Base-by-base conservation (phyloP, 2,113 vertebrate genomes). In the Pagrus major region DNA sequence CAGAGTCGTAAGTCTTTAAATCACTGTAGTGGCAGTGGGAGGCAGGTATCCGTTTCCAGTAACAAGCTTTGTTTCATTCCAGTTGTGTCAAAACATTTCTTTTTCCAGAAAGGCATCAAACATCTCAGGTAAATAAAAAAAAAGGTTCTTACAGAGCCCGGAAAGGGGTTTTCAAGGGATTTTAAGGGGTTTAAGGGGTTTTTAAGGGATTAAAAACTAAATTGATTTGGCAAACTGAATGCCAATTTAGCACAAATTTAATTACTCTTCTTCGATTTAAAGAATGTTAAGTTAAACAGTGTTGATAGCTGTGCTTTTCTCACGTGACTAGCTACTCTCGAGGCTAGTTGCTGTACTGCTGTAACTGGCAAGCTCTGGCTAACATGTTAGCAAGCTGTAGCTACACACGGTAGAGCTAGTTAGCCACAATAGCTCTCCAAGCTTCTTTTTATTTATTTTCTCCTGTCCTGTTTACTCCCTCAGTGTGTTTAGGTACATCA, bases 1-100 rank as follows among this genome's bases (percentile, higher is more conserved):
- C 86, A 84, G 56, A 72, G 64, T 59, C 27, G 55, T 46, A 33
- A n/a, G 64, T 18, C 51, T 67, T 82, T 85, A 79, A 83, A 91
- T 77, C 84, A 64, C 60, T 29, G 66, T 9, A 65, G 73, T 66
- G 86, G 66, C 73, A 66, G 63, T 52, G 55, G 68, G 74, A 87
- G 76, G 76, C 42, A 6, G 29, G 80, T 75, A 77, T 85, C 83
- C 5, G 63, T 70, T 85, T 81, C 52, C 69, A 72, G 70, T 74
- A 67, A 86, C 77, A 78, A 31, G 55, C 55, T 58, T 61, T 79
- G 64, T 78, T 78, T 75, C 21, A 76, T 55, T 74, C 51, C 71
- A 75, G n/a, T 47, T 65, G 79, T 73, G 58, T 49, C 42, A 47
- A 6, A 39, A 68, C 25, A n/a, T 60, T 25, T 73, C 59, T 42